A percentile compares a stretch with the other conserved stretches of the same genome.
Evolutionary conservation across 2,113 vertebrate species (phyloP).

Genomic region (Canis aureus): DNA sequence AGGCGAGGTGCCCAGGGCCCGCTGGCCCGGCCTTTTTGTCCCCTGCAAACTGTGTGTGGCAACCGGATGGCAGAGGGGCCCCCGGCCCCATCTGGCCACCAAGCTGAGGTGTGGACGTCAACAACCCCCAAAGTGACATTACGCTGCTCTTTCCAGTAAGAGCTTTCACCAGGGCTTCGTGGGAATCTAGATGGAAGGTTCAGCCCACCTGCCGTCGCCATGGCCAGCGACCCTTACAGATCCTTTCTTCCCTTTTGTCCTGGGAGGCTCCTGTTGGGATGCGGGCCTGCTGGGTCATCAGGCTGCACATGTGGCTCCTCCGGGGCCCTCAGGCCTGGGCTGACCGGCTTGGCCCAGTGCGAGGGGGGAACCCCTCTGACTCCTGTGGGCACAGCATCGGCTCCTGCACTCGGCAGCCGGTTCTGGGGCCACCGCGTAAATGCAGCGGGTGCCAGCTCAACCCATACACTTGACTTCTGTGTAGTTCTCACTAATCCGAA

Average conservation of each 20-base stretch:
- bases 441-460: too few relatives aligned
- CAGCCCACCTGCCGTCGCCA: accelerated
- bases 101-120: not conserved
- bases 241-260: too few relatives aligned
- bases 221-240: accelerated
- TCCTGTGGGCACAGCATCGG: accelerated
- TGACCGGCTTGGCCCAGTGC: not conserved
- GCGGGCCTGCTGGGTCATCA: accelerated
- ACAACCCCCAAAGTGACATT: not conserved
- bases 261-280: not conserved
- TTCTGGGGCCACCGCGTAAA: not conserved
- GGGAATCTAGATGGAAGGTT: accelerated
- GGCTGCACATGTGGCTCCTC: accelerated
- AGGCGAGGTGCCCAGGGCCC: too few relatives aligned
- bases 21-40: not conserved
- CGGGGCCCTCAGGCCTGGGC: accelerated
- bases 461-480: accelerated
- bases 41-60: not conserved
- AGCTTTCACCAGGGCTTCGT: not conserved
- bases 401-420: accelerated
- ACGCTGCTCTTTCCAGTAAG: accelerated
- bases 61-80: not conserved
- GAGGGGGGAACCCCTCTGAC: not conserved
- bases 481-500: not conserved
- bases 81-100: accelerated